Percentiles rank a stretch among this genome's conserved stretches.
These are phyloP conservation scores for Scartelaos histophorus DNA, from an alignment of 2,113 vertebrate species.

Conservation along the genomic window DNA sequence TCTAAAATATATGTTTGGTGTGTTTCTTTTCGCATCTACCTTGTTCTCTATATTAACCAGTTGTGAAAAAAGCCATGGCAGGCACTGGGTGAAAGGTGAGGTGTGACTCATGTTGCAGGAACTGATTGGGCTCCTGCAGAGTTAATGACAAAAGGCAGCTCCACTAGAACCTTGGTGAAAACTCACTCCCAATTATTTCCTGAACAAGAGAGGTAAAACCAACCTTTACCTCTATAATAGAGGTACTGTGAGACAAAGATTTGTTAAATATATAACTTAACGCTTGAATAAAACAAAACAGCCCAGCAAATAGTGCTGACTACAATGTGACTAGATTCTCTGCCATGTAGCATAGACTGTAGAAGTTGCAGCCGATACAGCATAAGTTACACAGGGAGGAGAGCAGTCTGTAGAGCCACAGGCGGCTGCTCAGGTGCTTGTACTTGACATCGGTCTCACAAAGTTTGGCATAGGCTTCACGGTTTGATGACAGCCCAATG, in stretches of 20 bases:
- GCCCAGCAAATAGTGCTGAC: conserved; percentile 19
- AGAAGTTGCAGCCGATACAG: conserved; percentile 80
- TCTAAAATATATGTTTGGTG: not conserved
- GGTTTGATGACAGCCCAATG: conserved; percentile 69
- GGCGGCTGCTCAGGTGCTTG: conserved; percentile 60
- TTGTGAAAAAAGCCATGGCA: not conserved
- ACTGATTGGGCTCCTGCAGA: conserved; percentile 12
- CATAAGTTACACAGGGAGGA: conserved; percentile 84
- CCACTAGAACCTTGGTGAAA: not conserved
- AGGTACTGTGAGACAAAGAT: not conserved
- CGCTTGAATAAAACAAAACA: conserved; percentile 17
- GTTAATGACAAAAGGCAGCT: not conserved
- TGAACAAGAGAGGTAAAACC: not conserved
- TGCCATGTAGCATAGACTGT: conserved; percentile 78
- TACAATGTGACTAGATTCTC: conserved; percentile 74
- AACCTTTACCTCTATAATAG: not conserved
- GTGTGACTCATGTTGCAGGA: conserved; percentile 14
- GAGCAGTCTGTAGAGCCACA: conserved; percentile 75
- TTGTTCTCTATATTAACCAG: not conserved
- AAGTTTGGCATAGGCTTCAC: conserved; percentile 75
- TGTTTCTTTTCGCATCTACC: not conserved
- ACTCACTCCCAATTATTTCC: conserved; percentile 14
- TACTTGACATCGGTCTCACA: conserved; percentile 67
- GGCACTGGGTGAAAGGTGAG: conserved; percentile 52
- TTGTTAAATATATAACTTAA: conserved; percentile 37